Evolutionary conservation across 2,113 vertebrate species (phyloP).

Genomic region (Dipodomys spectabilis): DNA sequence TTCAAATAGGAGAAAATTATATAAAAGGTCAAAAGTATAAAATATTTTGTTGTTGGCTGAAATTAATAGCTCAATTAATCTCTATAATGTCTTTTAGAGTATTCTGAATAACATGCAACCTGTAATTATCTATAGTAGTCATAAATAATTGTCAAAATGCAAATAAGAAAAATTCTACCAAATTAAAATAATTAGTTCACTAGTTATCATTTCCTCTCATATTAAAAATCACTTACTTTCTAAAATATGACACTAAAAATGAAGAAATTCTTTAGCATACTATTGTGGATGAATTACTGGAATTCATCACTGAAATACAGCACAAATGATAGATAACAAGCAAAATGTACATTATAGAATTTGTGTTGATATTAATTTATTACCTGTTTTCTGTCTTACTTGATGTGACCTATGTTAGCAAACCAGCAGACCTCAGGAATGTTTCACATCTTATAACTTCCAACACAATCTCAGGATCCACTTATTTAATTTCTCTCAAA

Average conservation of each 20-base stretch:
- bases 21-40: slow-evolving; percentile 82
- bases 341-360: background rate
- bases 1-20: slow-evolving; percentile 77
- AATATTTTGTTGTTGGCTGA: slow-evolving; percentile 67
- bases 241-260: slow-evolving; percentile 72
- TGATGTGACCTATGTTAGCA: background rate
- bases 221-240: slow-evolving; percentile 79
- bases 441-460: background rate
- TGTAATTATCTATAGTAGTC: slow-evolving; percentile 81
- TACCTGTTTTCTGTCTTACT: background rate
- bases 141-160: slow-evolving; percentile 85
- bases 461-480: background rate
- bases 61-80: slow-evolving; percentile 81
- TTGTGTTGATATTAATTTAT: background rate
- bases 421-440: background rate
- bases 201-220: slow-evolving; percentile 81
- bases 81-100: slow-evolving; percentile 81
- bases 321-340: slow-evolving; percentile 13
- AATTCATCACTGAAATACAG: slow-evolving; percentile 58
- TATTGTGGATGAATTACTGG: slow-evolving; percentile 13
- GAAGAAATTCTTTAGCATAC: slow-evolving; percentile 68
- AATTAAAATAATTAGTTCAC: slow-evolving; percentile 85
- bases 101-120: slow-evolving; percentile 73
- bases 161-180: slow-evolving; percentile 82
- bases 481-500: slow-evolving; percentile 10